Percentiles rank a stretch among this genome's conserved stretches.
These are phyloP conservation scores for Brachirus orientalis DNA, from an alignment of 2,113 vertebrate species.

Conservation along the genomic window DNA sequence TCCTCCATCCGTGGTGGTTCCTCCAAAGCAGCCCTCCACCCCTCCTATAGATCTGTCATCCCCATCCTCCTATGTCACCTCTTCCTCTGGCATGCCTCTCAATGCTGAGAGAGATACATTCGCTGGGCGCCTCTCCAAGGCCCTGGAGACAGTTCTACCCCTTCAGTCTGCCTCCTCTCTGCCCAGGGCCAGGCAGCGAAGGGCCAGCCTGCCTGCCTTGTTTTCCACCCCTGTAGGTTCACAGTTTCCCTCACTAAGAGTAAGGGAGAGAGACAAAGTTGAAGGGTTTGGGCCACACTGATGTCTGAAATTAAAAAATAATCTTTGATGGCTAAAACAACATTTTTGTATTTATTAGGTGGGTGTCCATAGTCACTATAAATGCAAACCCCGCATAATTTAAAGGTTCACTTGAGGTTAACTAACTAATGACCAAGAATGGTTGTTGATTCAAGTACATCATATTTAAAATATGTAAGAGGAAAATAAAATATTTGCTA, in stretches of 20 bases:
- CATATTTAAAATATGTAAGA: no score
- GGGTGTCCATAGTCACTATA: neutral
- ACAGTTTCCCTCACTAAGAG: constrained; percentile 35
- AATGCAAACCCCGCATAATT: neutral
- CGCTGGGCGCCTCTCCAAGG: constrained; percentile 95
- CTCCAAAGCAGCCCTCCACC: constrained; percentile 85
- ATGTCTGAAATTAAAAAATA: constrained; percentile 34
- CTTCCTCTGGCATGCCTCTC: constrained; percentile 75
- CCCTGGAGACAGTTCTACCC: constrained; percentile 95
- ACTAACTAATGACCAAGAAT: no score
- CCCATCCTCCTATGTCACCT: constrained; percentile 84
- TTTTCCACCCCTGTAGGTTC: constrained; percentile 97
- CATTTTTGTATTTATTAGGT: neutral
- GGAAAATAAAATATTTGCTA: no score
- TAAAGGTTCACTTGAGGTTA: no score
- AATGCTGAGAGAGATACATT: constrained; percentile 90
- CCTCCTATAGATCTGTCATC: constrained; percentile 87
- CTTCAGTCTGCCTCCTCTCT: constrained; percentile 86
- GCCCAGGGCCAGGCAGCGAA: constrained; percentile 88
- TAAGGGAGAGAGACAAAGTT: constrained; percentile 33
- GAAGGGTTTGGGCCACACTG: constrained; percentile 2
- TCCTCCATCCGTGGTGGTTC: constrained; percentile 72
- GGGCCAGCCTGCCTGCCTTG: constrained; percentile 96
- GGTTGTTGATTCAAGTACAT: no score
- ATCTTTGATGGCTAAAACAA: neutral